These are phyloP conservation scores for Acronicta leporina DNA, from an alignment of 2,888 invertebrate species.

Conservation along the genomic window DNA sequence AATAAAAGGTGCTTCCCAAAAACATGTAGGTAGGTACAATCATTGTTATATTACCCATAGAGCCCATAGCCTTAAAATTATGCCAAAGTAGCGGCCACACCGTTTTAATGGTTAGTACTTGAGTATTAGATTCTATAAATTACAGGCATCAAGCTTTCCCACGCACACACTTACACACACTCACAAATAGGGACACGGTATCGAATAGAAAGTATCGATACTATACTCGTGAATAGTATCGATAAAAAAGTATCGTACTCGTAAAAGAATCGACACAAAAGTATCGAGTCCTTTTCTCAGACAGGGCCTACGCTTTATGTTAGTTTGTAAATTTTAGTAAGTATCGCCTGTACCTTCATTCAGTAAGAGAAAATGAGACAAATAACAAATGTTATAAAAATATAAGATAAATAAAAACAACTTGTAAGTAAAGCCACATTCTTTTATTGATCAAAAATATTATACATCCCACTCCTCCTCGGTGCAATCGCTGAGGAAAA, in stretches of 20 bases:
- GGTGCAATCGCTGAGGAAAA: neutral
- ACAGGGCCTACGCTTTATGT: neutral
- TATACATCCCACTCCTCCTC: neutral
- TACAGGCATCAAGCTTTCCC: too few relatives aligned
- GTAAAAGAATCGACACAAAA: neutral
- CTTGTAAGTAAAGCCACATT: neutral
- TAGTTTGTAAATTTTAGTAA: neutral
- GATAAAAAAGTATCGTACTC: neutral
- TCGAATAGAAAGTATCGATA: too few relatives aligned
- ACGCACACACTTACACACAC: too few relatives aligned
- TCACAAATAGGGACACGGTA: too few relatives aligned
- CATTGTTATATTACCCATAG: too few relatives aligned
- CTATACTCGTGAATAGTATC: too few relatives aligned
- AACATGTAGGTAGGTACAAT: too few relatives aligned
- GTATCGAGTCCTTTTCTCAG: neutral
- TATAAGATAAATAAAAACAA: neutral
- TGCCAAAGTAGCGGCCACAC: too few relatives aligned
- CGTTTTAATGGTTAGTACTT: too few relatives aligned
- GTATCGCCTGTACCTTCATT: neutral
- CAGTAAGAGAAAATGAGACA: neutral
- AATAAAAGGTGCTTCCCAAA: too few relatives aligned
- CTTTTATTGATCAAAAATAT: neutral
- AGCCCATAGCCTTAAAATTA: too few relatives aligned
- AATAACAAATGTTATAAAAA: neutral
- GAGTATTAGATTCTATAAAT: too few relatives aligned